Conservation (phyloP, 2,888 invertebrate genomes). For the Suillia variegata region DNA sequence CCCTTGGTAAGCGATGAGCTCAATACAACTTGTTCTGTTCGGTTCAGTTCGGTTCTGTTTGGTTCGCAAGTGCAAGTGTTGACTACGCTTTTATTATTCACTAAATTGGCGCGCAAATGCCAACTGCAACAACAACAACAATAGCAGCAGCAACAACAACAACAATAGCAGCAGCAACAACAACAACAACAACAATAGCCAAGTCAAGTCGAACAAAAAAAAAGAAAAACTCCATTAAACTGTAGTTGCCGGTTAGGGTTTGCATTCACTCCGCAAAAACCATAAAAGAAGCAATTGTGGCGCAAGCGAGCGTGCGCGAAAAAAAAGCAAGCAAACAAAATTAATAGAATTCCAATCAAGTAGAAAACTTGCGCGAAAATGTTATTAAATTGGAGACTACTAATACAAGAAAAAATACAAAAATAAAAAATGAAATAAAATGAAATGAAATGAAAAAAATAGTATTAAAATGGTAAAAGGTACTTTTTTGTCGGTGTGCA, state of each 20-base stretch:
- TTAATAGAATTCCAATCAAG: constrained; percentile 57
- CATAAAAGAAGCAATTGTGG: constrained; percentile 41
- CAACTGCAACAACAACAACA: constrained; percentile 19
- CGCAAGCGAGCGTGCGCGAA: constrained; percentile 38
- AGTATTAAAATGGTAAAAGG: constrained; percentile 22
- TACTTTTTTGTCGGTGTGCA: too few species aligned
- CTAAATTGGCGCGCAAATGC: constrained; percentile 52
- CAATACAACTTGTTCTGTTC: too few species aligned
- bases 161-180: constrained; percentile 20
- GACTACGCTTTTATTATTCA: constrained; percentile 45
- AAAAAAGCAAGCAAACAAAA: constrained; percentile 46
- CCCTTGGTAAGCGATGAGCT: not conserved
- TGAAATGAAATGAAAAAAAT: constrained; percentile 12
- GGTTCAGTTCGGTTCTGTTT: too few species aligned
- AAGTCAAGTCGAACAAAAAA: constrained; percentile 1
- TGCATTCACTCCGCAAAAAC: not conserved
- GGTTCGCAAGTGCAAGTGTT: constrained; percentile 38
- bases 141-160: constrained; percentile 24
- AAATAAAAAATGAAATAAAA: constrained; percentile 43
- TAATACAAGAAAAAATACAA: constrained; percentile 40
- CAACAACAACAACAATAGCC: constrained; percentile 21
- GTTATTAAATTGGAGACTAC: constrained; percentile 20
- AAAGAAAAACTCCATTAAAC: constrained; percentile 38
- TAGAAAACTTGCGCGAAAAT: constrained; percentile 34
- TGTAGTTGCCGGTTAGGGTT: constrained; percentile 10